Conservation (phyloP, 2,113 vertebrate species). For the Anguilla japonica region DNA sequence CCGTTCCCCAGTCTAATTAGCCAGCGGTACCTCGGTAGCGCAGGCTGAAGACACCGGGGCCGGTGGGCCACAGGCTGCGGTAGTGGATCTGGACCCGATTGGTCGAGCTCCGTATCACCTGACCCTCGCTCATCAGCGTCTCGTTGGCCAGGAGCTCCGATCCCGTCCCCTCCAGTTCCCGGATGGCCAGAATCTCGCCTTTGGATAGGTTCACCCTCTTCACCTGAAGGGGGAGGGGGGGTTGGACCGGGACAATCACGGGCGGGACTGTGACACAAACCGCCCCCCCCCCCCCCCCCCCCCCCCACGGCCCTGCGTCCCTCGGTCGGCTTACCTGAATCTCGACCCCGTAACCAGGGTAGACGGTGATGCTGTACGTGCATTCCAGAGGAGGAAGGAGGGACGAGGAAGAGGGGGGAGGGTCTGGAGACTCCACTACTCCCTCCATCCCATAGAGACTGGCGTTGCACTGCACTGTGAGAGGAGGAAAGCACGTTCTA, state of each 20-base stretch:
- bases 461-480: constrained; percentile 81
- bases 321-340: constrained; percentile 72
- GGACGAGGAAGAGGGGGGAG: constrained; percentile 60
- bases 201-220: constrained; percentile 83
- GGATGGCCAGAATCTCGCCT: constrained; percentile 81
- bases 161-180: constrained; percentile 72
- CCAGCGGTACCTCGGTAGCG: constrained; percentile 82
- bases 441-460: constrained; percentile 82
- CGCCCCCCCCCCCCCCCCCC: too few species aligned
- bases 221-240: constrained; percentile 65
- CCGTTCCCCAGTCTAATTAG: too few species aligned
- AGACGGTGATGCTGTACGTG: constrained; percentile 86
- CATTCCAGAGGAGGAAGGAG: constrained; percentile 78
- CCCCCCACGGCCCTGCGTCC: not conserved
- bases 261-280: not conserved
- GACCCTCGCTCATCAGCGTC: constrained; percentile 84
- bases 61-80: constrained; percentile 75
- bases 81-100: constrained; percentile 87
- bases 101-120: constrained; percentile 87
- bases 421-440: constrained; percentile 82
- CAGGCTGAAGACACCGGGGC: constrained; percentile 81
- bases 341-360: constrained; percentile 85
- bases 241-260: not conserved
- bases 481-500: not conserved
- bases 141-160: constrained; percentile 83